phyloP scores from a whole-genome alignment of 2,888 invertebrate species.

The Zaprionus obscuricornis region DNA sequence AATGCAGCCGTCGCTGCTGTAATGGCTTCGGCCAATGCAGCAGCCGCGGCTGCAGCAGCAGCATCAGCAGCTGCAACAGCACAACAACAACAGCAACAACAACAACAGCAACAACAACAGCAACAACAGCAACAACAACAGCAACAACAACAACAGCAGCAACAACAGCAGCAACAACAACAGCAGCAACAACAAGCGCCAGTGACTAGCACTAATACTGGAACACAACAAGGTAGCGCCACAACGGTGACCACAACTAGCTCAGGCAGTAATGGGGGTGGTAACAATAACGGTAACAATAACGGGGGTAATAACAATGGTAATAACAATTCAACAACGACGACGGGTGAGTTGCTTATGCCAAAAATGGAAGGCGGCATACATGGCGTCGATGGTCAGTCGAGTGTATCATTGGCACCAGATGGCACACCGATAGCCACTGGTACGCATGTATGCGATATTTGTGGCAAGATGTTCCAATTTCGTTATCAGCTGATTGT shows the following conservation, averaged over 20 bases:
- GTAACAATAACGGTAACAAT: too few relatives aligned
- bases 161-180: constrained; percentile 29
- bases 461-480: constrained; percentile 94
- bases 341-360: constrained; percentile 80
- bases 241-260: constrained; percentile 70
- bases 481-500: constrained; percentile 94
- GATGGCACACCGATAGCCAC: constrained; percentile 85
- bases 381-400: constrained; percentile 83
- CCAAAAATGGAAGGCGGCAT: constrained; percentile 83
- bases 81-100: constrained; percentile 54
- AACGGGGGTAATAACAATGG: constrained; percentile 42
- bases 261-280: constrained; percentile 61
- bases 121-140: constrained; percentile 45
- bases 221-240: constrained; percentile 51
- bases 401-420: constrained; percentile 85
- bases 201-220: constrained; percentile 53
- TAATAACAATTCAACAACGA: constrained; percentile 60
- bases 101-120: constrained; percentile 38
- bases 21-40: constrained; percentile 72
- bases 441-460: constrained; percentile 89
- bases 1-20: constrained; percentile 75
- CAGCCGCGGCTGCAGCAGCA: constrained; percentile 66
- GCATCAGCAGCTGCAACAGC: constrained; percentile 66
- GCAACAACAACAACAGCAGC: constrained; percentile 40
- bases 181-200: constrained; percentile 32